Evolutionary conservation across 2,113 vertebrate genomes (phyloP), one percentile per base, ranked within the genome.

Genomic region (Lucifuga dentata): DNA sequence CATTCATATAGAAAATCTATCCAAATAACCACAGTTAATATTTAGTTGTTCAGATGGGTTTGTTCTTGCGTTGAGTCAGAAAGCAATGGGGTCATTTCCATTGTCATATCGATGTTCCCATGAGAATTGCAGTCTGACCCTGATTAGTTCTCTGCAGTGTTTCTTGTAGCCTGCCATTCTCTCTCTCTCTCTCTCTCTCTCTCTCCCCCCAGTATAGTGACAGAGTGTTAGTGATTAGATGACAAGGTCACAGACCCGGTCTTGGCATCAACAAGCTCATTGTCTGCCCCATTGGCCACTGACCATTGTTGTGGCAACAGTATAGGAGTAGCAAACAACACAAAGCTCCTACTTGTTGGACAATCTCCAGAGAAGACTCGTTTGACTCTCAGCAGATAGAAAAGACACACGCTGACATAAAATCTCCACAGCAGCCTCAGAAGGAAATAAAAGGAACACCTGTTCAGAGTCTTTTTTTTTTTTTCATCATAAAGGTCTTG

Each of bases 151-250:
- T 78, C 73, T 48, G 45, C 16, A 36, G 60, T 55, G 68, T 65
- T 68, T 73, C 71, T 56, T 65, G 13, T 21, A 57, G 56, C 35
- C 62, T 24, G 46, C 43, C 51, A 32, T 21, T 8, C 41, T 21
- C 64, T 26, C 21, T 41, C 15, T 29, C 55, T 24, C 58, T 11
- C 58, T 36, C 51, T 36, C 16, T 38, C 51, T 55, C 33, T 55
- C 55, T 23, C 38, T 58, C 9, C 45, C 57, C 32, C 33, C 44
- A 73, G 78, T 26, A 21, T 62, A 83, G 68, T 79, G 86, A 86
- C 85, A 88, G 81, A 87, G 78, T 78, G 87, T 88, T 90, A 85
- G 66, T 81, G 90, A 92, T 91, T 89, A 78, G 45, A 86, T 87
- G 88, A 81, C 89, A 89, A 89, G 87, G 84, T 86, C 80, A 66